Conservation (phyloP, 2,888 invertebrate genomes). For the Leucoma salicis region DNA sequence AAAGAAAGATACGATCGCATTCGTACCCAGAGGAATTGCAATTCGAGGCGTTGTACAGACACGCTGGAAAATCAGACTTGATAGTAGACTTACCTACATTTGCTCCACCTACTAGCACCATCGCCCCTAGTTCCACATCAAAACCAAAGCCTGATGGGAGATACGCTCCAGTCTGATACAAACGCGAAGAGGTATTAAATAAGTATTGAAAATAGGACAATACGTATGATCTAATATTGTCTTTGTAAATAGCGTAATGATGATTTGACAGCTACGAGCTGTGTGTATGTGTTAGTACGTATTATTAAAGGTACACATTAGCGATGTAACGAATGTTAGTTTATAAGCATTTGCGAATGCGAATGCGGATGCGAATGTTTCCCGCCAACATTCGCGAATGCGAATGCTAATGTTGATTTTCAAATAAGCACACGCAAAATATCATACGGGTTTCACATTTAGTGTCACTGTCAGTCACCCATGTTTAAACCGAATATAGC, state of each 20-base stretch:
- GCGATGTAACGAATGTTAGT: too few species aligned
- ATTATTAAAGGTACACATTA: too few species aligned
- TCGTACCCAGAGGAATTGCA: slow-evolving; percentile 77
- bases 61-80: slow-evolving; percentile 63
- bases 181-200: slow-evolving; percentile 2
- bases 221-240: too few species aligned
- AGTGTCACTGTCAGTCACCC: too few species aligned
- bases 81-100: slow-evolving; percentile 84
- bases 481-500: too few species aligned
- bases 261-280: not conserved
- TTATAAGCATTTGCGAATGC: too few species aligned
- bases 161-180: slow-evolving; percentile 57
- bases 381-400: too few species aligned
- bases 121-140: slow-evolving; percentile 36
- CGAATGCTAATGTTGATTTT: too few species aligned
- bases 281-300: slow-evolving; percentile 3
- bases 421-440: too few species aligned
- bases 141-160: slow-evolving; percentile 41
- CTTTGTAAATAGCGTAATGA: slow-evolving; percentile 15
- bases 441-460: too few species aligned
- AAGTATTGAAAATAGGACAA: too few species aligned
- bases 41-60: slow-evolving; percentile 74
- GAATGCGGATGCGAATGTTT: too few species aligned
- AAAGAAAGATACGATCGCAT: slow-evolving; percentile 74
- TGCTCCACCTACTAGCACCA: slow-evolving; percentile 63